phyloP scores from a whole-genome alignment of 2,113 vertebrate species.

The Muntiacus reevesi region DNA sequence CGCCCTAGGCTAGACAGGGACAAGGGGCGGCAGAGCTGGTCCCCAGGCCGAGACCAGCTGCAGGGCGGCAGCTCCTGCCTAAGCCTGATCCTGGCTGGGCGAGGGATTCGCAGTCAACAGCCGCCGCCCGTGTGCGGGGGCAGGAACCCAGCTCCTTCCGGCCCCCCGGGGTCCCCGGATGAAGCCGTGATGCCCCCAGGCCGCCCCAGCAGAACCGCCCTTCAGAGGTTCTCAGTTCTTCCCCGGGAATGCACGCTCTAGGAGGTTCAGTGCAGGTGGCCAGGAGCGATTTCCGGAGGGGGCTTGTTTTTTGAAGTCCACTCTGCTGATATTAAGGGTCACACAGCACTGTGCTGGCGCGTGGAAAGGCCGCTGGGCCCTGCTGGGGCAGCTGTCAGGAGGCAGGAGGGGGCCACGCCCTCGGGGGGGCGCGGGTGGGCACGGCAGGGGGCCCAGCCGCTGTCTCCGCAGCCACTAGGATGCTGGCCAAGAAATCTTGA shows the following conservation, averaged over 20 bases:
- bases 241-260: fast-evolving
- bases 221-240: no score
- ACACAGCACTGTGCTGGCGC: not conserved
- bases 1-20: not conserved
- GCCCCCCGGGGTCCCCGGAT: not conserved
- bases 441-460: not conserved
- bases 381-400: not conserved
- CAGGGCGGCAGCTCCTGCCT: fast-evolving
- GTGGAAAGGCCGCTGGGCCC: not conserved
- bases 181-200: fast-evolving
- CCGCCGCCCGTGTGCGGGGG: fast-evolving
- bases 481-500: not conserved
- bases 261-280: fast-evolving
- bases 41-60: not conserved
- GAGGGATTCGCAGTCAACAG: fast-evolving
- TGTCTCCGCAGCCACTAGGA: not conserved
- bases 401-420: not conserved
- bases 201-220: fast-evolving
- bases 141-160: not conserved
- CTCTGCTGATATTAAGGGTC: not conserved
- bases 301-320: not conserved
- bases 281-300: not conserved
- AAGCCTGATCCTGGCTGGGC: fast-evolving
- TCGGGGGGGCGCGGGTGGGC: fast-evolving
- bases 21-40: not conserved